These are phyloP conservation scores for Lepidocyrtoides sp. DNA, from an alignment of 2,888 invertebrate species.

Conservation along the genomic window DNA sequence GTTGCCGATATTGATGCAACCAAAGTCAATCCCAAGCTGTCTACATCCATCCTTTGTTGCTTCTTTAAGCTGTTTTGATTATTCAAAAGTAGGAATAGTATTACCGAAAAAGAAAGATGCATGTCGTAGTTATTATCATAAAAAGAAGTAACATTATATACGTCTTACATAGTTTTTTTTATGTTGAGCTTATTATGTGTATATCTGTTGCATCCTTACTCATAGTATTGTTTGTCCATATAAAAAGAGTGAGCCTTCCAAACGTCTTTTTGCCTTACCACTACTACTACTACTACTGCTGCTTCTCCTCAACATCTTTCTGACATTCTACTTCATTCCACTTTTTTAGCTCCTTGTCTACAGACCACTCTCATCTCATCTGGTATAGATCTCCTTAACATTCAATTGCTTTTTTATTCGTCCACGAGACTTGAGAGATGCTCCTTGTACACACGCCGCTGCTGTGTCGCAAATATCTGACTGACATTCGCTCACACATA, in stretches of 20 bases:
- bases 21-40: no score
- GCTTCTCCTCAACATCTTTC: neutral
- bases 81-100: no score
- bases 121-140: slow-evolving; percentile 5
- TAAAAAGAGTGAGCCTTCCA: neutral
- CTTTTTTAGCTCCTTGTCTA: neutral
- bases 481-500: neutral
- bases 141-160: slow-evolving; percentile 4
- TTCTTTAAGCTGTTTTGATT: no score
- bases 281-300: neutral
- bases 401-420: slow-evolving; percentile 50
- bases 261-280: neutral
- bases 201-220: neutral
- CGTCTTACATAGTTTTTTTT: neutral
- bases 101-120: no score
- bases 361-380: slow-evolving; percentile 9
- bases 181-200: neutral
- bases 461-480: neutral
- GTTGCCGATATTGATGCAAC: no score
- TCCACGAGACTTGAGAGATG: slow-evolving; percentile 9
- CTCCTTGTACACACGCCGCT: neutral
- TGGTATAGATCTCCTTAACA: slow-evolving; percentile 24
- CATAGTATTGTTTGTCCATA: neutral
- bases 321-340: slow-evolving; percentile 18
- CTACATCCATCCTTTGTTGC: no score